phyloP scores from a whole-genome alignment of 2,888 invertebrate genomes.

The Teleiodes luculella region DNA sequence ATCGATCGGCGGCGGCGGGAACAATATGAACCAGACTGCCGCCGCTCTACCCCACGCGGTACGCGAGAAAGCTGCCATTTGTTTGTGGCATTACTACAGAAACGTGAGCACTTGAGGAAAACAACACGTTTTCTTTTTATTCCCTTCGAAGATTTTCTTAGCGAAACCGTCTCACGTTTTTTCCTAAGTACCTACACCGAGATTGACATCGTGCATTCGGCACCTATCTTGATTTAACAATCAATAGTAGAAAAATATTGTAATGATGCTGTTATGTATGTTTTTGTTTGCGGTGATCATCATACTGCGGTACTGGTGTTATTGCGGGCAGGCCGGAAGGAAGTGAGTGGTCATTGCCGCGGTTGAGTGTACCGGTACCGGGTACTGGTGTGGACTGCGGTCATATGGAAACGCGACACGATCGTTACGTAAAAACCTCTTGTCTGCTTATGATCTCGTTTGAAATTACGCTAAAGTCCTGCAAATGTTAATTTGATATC shows the following conservation, averaged over 20 bases:
- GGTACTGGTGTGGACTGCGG: too few relatives aligned
- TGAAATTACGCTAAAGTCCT: neutral
- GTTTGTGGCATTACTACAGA: neutral
- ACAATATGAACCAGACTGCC: constrained; percentile 39
- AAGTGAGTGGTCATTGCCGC: constrained; percentile 65
- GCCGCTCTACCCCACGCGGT: neutral
- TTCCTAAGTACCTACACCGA: neutral
- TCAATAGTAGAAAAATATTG: too few relatives aligned
- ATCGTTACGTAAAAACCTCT: constrained; percentile 41
- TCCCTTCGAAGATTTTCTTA: too few relatives aligned
- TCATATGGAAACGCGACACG: constrained; percentile 48
- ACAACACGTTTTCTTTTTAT: neutral
- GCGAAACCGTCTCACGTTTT: too few relatives aligned
- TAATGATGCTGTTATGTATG: neutral
- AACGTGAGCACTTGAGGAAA: neutral
- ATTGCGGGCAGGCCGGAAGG: constrained; percentile 50
- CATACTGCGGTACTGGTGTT: neutral
- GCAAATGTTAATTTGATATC: neutral
- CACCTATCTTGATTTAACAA: neutral
- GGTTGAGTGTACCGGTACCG: constrained; percentile 9
- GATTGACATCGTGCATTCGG: neutral
- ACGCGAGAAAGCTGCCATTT: neutral
- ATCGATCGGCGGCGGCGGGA: constrained; percentile 61
- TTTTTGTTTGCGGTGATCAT: constrained; percentile 11
- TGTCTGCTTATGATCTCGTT: constrained; percentile 29